Evolutionary conservation across 92 coral and sea anemone species (phyloP).

Genomic region (Scolanthus callimorphus): DNA sequence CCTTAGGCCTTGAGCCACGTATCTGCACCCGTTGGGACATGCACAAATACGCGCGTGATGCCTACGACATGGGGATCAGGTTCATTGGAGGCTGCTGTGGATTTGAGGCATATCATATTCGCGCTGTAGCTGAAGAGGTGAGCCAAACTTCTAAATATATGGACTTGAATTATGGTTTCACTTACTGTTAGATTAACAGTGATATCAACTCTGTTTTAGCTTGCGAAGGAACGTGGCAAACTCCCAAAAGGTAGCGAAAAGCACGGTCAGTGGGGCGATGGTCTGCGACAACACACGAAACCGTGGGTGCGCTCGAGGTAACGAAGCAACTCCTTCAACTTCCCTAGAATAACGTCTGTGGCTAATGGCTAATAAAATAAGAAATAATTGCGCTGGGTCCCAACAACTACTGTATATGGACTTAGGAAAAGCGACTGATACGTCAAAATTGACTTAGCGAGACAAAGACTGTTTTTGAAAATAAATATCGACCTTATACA

Average conservation of each 20-base stretch:
- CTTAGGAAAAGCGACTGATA: too few species aligned
- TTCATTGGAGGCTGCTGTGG: constrained; percentile 99
- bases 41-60: constrained; percentile 93
- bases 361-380: too few species aligned
- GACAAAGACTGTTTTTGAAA: too few species aligned
- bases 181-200: too few species aligned
- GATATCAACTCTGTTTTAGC: constrained; percentile 28
- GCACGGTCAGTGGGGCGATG: constrained; percentile 92
- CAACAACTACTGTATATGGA: too few species aligned
- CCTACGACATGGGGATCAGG: constrained; percentile 85
- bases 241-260: constrained; percentile 72
- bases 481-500: too few species aligned
- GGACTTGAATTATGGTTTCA: too few species aligned
- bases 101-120: constrained; percentile 88
- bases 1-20: constrained; percentile 89
- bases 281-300: constrained; percentile 83
- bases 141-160: too few species aligned
- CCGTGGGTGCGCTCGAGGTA: constrained; percentile 99
- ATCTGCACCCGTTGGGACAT: constrained; percentile 90
- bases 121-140: constrained; percentile 96
- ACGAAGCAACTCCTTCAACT: too few species aligned
- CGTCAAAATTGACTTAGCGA: too few species aligned
- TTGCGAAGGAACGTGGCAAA: constrained; percentile 84
- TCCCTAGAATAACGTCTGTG: too few species aligned
- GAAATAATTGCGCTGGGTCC: too few species aligned